A percentile compares a stretch with the other conserved stretches of the same genome.
Conservation (phyloP, 2,797 vertebrate genomes). For the Hippopotamyrus pictus region DNA sequence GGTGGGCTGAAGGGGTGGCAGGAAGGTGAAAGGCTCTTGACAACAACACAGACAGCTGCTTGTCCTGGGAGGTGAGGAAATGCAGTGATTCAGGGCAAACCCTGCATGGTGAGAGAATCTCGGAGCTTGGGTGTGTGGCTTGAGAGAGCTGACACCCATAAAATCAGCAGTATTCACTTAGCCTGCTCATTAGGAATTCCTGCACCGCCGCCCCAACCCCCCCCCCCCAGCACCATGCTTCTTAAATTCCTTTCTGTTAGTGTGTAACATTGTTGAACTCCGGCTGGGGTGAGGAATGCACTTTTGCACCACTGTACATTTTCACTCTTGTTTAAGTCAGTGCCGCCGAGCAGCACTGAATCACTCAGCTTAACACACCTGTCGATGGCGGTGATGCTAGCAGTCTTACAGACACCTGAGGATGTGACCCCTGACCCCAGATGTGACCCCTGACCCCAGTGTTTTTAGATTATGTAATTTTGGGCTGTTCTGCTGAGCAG, state of each 20-base stretch:
- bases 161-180: not conserved
- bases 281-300: not conserved
- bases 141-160: not conserved
- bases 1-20: not conserved
- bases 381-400: not conserved
- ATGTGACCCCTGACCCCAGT: not conserved
- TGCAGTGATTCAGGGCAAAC: conserved; percentile 27
- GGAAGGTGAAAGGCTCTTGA: not conserved
- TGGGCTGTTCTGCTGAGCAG: not conserved
- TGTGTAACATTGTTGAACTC: not conserved
- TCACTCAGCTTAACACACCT: not conserved
- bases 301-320: not conserved
- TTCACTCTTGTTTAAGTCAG: not conserved
- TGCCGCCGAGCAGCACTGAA: not conserved
- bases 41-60: not conserved
- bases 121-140: conserved; percentile 7
- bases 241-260: conserved; percentile 17
- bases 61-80: not conserved
- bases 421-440: not conserved
- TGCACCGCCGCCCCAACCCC: too few relatives aligned
- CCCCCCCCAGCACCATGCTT: not conserved
- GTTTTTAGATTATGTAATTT: conserved; percentile 5
- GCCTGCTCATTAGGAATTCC: not conserved
- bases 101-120: not conserved
- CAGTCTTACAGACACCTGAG: not conserved